Conservation (phyloP, 2,888 invertebrate species). For the Cyrtodaria siliqua region DNA sequence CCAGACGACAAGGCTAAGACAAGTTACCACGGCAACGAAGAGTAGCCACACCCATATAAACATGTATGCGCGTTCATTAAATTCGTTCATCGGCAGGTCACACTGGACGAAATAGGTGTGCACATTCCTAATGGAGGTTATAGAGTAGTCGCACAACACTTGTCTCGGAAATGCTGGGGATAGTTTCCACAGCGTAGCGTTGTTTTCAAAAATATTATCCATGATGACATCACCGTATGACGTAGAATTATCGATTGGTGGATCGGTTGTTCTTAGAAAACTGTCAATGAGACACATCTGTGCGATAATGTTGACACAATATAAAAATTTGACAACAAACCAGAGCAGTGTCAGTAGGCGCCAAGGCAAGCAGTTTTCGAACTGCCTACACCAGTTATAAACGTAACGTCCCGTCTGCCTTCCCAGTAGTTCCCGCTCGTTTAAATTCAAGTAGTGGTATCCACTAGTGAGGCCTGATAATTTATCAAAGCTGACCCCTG, state of each 20-base stretch:
- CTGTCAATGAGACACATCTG: slow-evolving; percentile 42
- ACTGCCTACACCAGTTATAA: slow-evolving; percentile 48
- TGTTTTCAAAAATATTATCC: slow-evolving; percentile 36
- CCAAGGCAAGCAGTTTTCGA: slow-evolving; percentile 41
- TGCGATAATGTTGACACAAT: slow-evolving; percentile 41
- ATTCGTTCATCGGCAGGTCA: slow-evolving; percentile 39
- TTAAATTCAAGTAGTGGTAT: slow-evolving; percentile 29
- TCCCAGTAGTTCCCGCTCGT: slow-evolving; percentile 41
- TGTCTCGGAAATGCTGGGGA: slow-evolving; percentile 32
- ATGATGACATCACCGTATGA: slow-evolving; percentile 55
- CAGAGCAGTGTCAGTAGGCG: slow-evolving; percentile 47
- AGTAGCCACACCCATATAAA: slow-evolving; percentile 62
- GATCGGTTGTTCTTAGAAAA: slow-evolving; percentile 32
- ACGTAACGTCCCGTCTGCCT: slow-evolving; percentile 53
- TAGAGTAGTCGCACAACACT: slow-evolving; percentile 39
- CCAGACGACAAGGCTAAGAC: slow-evolving; percentile 45
- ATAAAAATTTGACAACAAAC: slow-evolving; percentile 51
- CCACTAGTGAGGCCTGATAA: slow-evolving; percentile 48
- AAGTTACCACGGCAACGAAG: slow-evolving; percentile 46
- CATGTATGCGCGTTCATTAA: slow-evolving; percentile 44
- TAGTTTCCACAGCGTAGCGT: slow-evolving; percentile 30
- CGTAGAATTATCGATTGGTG: slow-evolving; percentile 41
- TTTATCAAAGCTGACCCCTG: slow-evolving; percentile 54
- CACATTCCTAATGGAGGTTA: slow-evolving; percentile 10
- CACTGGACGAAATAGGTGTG: slow-evolving; percentile 38